Base-by-base conservation (phyloP, 92 coral and sea anemone genomes). In the Zoanthus sansibaricus region DNA sequence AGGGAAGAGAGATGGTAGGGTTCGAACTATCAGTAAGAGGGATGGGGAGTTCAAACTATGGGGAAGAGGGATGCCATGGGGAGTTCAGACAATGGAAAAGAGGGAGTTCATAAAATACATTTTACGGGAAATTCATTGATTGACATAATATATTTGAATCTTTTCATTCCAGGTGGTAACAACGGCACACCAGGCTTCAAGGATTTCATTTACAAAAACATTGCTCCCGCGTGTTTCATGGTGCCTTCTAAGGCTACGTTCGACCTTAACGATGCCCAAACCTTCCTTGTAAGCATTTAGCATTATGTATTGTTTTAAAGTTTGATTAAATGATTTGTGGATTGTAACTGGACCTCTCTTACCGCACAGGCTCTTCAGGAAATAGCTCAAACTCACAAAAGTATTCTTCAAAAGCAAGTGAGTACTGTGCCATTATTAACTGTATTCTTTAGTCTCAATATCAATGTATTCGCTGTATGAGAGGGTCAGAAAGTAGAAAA, bases 161-260 rank as follows among this genome's bases (percentile, higher is more conserved):
- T 55, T 42, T 17, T 47, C 31, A 55, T 8, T 59, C 5, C 52
- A 97, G 99, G 99, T 16, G 96, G 96, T 7, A 93, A 88, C 52
- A 93, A 92, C 89, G 95, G 95, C 1, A 86, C 90, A 62, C 78
- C 84, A 79, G 97, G 98, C 44, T 97, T 97, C 87, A 91, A 88
- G 79, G 98, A 95, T 49, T 97, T 97, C 87, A 88, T 97, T 73
- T 97, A 97, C 76, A 87, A 97, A 54, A 91, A 66, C 73, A 92
- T 97, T 80, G 94, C 95, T 30, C 99, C 99, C 0, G 98, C 97
- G 11, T 93, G 98, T 67, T 95, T 97, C 72, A 51, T 97, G 75
- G 98, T 94, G 56, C 99, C 99, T 9, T 92, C 96, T 92, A 95
- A 93, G 90, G 69, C 95, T 54, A 88, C 95, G 31, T 97, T 97